Conservation (phyloP, 2,888 invertebrate genomes). For the Enoplolaimus lenunculus region DNA sequence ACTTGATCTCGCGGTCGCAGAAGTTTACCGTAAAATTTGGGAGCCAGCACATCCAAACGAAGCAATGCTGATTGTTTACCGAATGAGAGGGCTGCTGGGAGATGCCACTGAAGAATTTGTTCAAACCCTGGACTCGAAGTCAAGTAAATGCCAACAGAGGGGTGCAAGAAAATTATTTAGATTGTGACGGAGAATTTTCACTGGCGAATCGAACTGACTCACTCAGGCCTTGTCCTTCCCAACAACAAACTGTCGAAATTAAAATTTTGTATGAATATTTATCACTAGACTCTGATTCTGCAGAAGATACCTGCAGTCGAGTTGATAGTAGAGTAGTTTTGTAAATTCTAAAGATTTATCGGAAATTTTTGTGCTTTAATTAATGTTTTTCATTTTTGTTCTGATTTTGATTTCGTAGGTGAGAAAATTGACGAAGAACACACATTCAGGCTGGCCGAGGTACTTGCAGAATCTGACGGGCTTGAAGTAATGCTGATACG, state of each 20-base stretch:
- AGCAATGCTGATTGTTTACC: constrained; percentile 89
- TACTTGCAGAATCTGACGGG: constrained; percentile 64
- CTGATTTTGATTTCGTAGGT: constrained; percentile 45
- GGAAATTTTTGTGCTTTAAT: too few species aligned
- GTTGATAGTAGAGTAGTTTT: too few species aligned
- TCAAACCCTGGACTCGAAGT: constrained; percentile 71
- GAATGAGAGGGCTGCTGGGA: constrained; percentile 89
- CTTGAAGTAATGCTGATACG: constrained; percentile 49
- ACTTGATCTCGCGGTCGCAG: constrained; percentile 70
- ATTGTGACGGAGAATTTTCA: neutral
- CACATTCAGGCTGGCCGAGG: constrained; percentile 74
- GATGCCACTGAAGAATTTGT: constrained; percentile 98
- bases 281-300: too few species aligned
- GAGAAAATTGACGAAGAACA: constrained; percentile 85
- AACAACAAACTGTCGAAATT: too few species aligned
- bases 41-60: constrained; percentile 70
- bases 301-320: too few species aligned
- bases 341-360: too few species aligned
- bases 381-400: too few species aligned
- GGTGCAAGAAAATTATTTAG: constrained; percentile 6
- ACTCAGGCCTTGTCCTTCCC: neutral
- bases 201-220: neutral
- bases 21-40: constrained; percentile 62
- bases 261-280: too few species aligned
- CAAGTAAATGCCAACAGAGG: too few species aligned